These are phyloP conservation scores for Drosophila elegans DNA, from an alignment of 1,140 invertebrate genomes.

Conservation along the genomic window DNA sequence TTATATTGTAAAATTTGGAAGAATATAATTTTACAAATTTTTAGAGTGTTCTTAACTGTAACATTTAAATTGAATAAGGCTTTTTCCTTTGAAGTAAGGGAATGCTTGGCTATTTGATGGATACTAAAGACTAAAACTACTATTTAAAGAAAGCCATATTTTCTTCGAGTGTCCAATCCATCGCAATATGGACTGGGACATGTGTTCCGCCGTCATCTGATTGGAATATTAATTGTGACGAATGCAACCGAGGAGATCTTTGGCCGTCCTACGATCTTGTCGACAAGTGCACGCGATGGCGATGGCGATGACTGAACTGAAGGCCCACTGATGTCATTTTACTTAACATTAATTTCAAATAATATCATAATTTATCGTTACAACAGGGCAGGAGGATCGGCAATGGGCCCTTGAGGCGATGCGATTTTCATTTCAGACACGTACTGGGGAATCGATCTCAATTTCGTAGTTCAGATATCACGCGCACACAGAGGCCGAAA, in stretches of 20 bases:
- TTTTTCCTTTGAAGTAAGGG: too few relatives aligned
- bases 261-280: constrained; percentile 28
- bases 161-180: constrained; percentile 4
- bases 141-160: too few relatives aligned
- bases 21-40: too few relatives aligned
- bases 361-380: constrained; percentile 82
- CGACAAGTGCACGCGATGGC: constrained; percentile 67
- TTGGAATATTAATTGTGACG: constrained; percentile 74
- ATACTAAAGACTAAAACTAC: too few relatives aligned
- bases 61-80: too few relatives aligned
- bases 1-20: too few relatives aligned
- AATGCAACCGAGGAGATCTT: constrained; percentile 32
- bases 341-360: constrained; percentile 75
- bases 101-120: too few relatives aligned
- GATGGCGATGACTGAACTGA: not conserved
- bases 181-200: constrained; percentile 24
- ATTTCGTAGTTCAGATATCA: constrained; percentile 83
- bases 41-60: too few relatives aligned
- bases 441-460: constrained; percentile 76
- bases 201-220: constrained; percentile 68
- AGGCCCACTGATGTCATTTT: constrained; percentile 58
- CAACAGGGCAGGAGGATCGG: constrained; percentile 14
- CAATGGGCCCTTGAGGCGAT: not conserved
- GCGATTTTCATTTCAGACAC: constrained; percentile 60
- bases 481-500: constrained; percentile 53